These are phyloP conservation scores for Salpingus planirostris DNA, from an alignment of 2,888 invertebrate species.

Conservation along the genomic window DNA sequence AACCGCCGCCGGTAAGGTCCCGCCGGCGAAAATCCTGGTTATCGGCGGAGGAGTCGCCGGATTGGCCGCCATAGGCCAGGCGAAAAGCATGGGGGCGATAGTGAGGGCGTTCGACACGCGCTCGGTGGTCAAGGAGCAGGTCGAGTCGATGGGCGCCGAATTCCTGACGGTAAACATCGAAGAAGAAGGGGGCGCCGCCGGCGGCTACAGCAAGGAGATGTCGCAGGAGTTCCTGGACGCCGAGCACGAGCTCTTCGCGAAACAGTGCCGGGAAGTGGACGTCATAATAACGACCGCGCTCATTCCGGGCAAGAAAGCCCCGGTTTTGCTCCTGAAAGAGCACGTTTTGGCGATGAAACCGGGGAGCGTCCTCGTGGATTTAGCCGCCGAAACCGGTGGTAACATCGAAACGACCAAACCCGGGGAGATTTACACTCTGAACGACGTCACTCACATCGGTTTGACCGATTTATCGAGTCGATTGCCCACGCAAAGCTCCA, in stretches of 20 bases:
- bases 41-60: slow-evolving; percentile 89
- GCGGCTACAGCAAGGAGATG: slow-evolving; percentile 82
- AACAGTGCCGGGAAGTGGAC: slow-evolving; percentile 76
- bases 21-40: slow-evolving; percentile 79
- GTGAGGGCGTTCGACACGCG: slow-evolving; percentile 83
- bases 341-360: slow-evolving; percentile 76
- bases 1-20: slow-evolving; percentile 82
- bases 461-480: slow-evolving; percentile 77
- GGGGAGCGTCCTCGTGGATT: slow-evolving; percentile 81
- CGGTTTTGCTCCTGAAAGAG: slow-evolving; percentile 69
- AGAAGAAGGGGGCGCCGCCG: slow-evolving; percentile 63
- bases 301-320: slow-evolving; percentile 80
- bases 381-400: slow-evolving; percentile 84
- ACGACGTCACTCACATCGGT: slow-evolving; percentile 78
- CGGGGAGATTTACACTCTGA: slow-evolving; percentile 62
- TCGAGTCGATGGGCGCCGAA: slow-evolving; percentile 81
- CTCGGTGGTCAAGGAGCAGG: slow-evolving; percentile 73
- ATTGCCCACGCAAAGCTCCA: slow-evolving; percentile 78
- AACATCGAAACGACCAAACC: slow-evolving; percentile 76
- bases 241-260: slow-evolving; percentile 78
- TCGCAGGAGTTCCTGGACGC: slow-evolving; percentile 77
- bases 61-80: slow-evolving; percentile 76
- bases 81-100: slow-evolving; percentile 81
- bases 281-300: slow-evolving; percentile 84
- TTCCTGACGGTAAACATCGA: slow-evolving; percentile 71